Evolutionary conservation across 2,888 invertebrate genomes (phyloP).

Genomic region (Caenorhabditis sp.): DNA sequence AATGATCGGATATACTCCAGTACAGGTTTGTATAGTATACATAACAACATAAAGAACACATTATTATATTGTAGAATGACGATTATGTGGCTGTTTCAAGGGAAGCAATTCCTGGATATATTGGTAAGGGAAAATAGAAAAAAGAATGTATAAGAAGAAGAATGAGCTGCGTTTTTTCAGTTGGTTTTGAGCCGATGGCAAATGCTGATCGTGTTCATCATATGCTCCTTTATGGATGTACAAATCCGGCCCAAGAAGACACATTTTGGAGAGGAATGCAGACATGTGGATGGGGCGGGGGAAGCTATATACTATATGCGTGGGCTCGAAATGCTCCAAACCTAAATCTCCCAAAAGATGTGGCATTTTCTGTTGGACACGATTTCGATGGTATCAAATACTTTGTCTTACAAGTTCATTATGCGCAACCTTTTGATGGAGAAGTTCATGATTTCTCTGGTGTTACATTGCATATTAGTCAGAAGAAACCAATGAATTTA

Average conservation of each 20-base stretch:
- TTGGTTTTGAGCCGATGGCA: slow-evolving; percentile 75
- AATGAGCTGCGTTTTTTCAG: slow-evolving; percentile 66
- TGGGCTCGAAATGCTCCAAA: slow-evolving; percentile 77
- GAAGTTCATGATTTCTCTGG: slow-evolving; percentile 73
- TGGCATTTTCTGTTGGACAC: slow-evolving; percentile 76
- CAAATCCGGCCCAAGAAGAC: slow-evolving; percentile 73
- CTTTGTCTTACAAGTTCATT: slow-evolving; percentile 75
- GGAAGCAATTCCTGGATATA: slow-evolving; percentile 66
- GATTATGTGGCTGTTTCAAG: slow-evolving; percentile 68
- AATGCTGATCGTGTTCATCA: slow-evolving; percentile 76
- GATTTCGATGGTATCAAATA: slow-evolving; percentile 73
- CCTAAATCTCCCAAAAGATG: slow-evolving; percentile 75
- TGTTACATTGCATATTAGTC: slow-evolving; percentile 70
- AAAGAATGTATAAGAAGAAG: no score
- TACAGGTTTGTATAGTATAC: slow-evolving; percentile 36
- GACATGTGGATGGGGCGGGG: slow-evolving; percentile 70
- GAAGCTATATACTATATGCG: slow-evolving; percentile 75
- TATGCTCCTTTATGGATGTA: slow-evolving; percentile 76
- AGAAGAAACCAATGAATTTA: slow-evolving; percentile 56
- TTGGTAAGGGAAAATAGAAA: slow-evolving; percentile 59
- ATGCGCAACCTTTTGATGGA: slow-evolving; percentile 69
- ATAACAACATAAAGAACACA: background rate
- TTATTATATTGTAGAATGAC: slow-evolving; percentile 54
- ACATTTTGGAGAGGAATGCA: slow-evolving; percentile 75
- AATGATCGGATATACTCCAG: slow-evolving; percentile 62